phyloP scores from a whole-genome alignment of 2,797 vertebrate genomes.

The Tokudaia muenninki region DNA sequence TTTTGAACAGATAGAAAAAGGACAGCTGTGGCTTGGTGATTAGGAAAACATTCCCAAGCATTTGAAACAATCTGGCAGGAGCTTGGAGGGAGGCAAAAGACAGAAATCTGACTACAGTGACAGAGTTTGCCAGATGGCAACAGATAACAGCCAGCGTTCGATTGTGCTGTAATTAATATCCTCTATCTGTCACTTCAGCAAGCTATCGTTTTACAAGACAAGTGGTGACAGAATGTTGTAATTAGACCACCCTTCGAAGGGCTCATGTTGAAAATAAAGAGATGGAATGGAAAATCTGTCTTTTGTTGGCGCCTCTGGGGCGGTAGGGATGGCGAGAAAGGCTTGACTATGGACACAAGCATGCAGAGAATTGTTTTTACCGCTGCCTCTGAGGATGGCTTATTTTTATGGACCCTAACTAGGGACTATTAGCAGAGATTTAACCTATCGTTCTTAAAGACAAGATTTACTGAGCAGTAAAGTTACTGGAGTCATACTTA shows the following conservation, averaged over 20 bases:
- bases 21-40: constrained; percentile 1
- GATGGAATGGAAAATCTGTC: constrained; percentile 48
- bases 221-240: constrained; percentile 68
- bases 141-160: constrained; percentile 65
- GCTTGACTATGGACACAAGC: background rate
- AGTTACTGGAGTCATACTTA: background rate
- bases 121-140: constrained; percentile 74
- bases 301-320: background rate
- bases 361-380: background rate
- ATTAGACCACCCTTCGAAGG: constrained; percentile 40
- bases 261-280: constrained; percentile 65
- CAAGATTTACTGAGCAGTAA: background rate
- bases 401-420: background rate
- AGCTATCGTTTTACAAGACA: constrained; percentile 66
- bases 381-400: constrained; percentile 1
- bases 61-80: constrained; percentile 63
- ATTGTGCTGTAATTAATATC: constrained; percentile 74
- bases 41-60: constrained; percentile 51
- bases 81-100: constrained; percentile 69
- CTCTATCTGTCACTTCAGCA: constrained; percentile 76
- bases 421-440: background rate
- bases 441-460: background rate
- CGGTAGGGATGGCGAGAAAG: background rate
- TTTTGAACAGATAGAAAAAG: constrained; percentile 48
- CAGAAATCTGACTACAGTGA: constrained; percentile 74